phyloP scores from a whole-genome alignment of 2,113 vertebrate genomes.

The Canis aureus region DNA sequence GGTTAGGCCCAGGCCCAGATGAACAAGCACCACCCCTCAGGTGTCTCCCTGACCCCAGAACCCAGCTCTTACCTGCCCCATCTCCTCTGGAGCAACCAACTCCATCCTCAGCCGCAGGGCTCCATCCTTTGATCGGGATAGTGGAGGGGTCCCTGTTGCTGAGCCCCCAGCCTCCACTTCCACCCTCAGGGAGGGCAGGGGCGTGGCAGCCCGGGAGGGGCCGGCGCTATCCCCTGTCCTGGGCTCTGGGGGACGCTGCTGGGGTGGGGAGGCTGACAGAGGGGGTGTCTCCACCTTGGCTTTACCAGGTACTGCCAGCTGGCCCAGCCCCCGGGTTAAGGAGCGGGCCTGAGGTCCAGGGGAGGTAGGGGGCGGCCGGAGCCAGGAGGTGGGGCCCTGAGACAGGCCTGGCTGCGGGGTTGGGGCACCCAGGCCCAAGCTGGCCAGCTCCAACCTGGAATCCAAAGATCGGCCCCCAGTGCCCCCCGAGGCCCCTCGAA shows the following conservation, averaged over 20 bases:
- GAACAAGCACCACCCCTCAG: neutral
- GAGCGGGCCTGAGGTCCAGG: conserved; percentile 82
- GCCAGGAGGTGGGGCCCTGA: conserved; percentile 78
- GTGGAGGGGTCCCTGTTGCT: conserved; percentile 64
- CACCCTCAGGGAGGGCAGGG: conserved; percentile 70
- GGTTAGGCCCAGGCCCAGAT: neutral
- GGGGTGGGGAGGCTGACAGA: conserved; percentile 65
- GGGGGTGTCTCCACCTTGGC: conserved; percentile 73
- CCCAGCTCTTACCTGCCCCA: conserved; percentile 78
- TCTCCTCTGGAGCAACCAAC: conserved; percentile 75
- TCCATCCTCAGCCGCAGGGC: conserved; percentile 74
- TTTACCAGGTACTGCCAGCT: conserved; percentile 71
- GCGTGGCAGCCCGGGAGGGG: neutral
- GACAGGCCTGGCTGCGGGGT: conserved; percentile 72
- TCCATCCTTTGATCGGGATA: conserved; percentile 72
- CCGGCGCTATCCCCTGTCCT: neutral
- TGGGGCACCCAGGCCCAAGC: conserved; percentile 67
- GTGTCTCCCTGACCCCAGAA: neutral
- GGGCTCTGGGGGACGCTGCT: conserved; percentile 75
- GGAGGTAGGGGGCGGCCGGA: conserved; percentile 75
- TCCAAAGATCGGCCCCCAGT: conserved; percentile 90
- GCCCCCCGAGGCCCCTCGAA: conserved; percentile 87
- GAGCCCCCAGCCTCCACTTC: conserved; percentile 69
- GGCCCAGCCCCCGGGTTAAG: conserved; percentile 78
- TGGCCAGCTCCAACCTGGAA: conserved; percentile 86